phyloP scores from a whole-genome alignment of 2,888 invertebrate genomes.

The Brachylomia viminalis region DNA sequence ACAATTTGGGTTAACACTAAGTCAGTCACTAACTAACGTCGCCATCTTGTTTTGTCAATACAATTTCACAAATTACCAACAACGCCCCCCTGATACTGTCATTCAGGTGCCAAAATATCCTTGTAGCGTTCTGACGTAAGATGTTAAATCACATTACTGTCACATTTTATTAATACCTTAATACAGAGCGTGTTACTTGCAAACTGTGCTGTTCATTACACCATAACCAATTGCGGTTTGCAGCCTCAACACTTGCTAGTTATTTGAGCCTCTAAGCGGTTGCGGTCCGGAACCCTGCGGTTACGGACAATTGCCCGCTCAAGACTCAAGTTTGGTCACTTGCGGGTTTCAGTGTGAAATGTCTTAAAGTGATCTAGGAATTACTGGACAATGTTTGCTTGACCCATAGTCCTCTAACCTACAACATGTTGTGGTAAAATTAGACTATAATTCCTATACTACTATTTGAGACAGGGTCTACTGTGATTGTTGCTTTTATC shows the following conservation, averaged over 20 bases:
- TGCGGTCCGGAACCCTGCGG: conserved; percentile 9
- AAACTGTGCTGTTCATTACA: neutral
- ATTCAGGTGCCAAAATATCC: too few relatives aligned
- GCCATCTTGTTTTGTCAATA: too few relatives aligned
- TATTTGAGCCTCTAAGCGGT: neutral
- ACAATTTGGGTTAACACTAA: too few relatives aligned
- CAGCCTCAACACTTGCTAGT: neutral
- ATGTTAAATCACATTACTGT: neutral
- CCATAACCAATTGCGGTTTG: conserved; percentile 19
- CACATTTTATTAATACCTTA: neutral
- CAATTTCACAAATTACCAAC: too few relatives aligned
- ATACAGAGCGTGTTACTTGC: neutral
- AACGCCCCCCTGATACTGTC: too few relatives aligned
- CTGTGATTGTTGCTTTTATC: neutral
- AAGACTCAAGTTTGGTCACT: conserved; percentile 21
- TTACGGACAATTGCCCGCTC: conserved; percentile 25
- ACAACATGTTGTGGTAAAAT: neutral
- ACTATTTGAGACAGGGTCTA: neutral
- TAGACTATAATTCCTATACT: neutral
- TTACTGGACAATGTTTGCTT: neutral
- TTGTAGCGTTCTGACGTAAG: neutral
- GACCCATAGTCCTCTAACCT: too few relatives aligned
- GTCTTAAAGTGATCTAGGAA: neutral
- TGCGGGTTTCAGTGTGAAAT: conserved; percentile 8
- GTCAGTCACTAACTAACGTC: too few relatives aligned